Base-by-base conservation (phyloP, 2,113 vertebrate genomes). In the Hipposideros armiger region DNA sequence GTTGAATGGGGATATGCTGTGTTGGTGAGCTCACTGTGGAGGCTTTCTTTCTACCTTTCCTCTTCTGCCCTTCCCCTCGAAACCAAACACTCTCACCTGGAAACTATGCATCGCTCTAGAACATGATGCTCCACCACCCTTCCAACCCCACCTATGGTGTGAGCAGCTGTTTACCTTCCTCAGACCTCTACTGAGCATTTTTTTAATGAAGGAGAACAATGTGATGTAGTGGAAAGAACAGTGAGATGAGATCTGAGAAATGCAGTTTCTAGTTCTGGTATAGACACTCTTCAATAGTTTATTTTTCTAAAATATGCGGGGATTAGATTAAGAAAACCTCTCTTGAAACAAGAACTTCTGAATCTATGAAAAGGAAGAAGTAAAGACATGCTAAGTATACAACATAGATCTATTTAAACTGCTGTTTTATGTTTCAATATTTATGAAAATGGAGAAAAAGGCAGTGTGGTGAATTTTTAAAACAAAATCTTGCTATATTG, bases 81-180 rank as follows among this genome's bases (percentile, higher is more conserved):
- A 98, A 97, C 97, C 95, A 97, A 84, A 93, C 72, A 94, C 80
- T 91, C 96, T 97, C 97, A 98, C 90, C 80, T 97, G 97, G 97
- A 98, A 97, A 98, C 91, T 98, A 97, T 97, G 97, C 90, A 45
- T 90, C 58, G 1, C 32, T 77, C 80, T 96, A 42, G 15, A 93
- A 50, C 76, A 50, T 1, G 83, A 66, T 93, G 95, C 60, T 94
- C 74, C 80, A 54, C 83, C 69, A 50, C 58, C 10, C 22, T 83
- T 67, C 90, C 54, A 90, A 47, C 28, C 64, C 62, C 69, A 40
- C 62, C 77, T 82, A 64, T 74, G 77, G 91, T 52, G 45, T 1
- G 2, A 84, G 62, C 26, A 72, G 32, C 73, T 97, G 88, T 95
- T 96, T 96, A 87, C 47, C 11, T 85, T 92, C 82, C 52, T 80